phyloP scores from a whole-genome alignment of 2,113 vertebrate genomes.

The Gobio gobio region DNA sequence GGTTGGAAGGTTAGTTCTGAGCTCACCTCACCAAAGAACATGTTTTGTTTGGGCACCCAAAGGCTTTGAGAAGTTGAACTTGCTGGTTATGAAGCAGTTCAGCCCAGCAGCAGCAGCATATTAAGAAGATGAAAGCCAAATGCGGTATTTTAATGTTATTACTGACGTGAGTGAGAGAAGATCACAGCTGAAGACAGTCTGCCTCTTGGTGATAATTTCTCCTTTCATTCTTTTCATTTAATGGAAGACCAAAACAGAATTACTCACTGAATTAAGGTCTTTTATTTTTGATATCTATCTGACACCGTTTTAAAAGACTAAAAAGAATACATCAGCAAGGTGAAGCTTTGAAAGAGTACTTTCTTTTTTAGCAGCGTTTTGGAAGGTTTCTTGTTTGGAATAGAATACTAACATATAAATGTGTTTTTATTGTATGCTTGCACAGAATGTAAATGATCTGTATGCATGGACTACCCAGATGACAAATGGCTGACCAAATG shows the following conservation, averaged over 20 bases:
- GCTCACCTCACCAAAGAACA: neutral
- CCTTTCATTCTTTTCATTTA: neutral
- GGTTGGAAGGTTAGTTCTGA: neutral
- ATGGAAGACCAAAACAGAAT: conserved; percentile 7
- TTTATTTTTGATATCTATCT: conserved; percentile 12
- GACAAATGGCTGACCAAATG: neutral
- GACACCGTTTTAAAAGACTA: neutral
- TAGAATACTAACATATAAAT: neutral
- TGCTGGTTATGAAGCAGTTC: neutral
- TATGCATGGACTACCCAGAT: neutral
- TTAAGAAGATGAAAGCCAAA: conserved; percentile 36
- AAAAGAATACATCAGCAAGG: neutral
- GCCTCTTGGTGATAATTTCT: conserved; percentile 20
- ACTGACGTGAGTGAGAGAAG: conserved; percentile 17
- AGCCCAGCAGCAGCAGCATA: neutral
- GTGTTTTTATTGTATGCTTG: neutral
- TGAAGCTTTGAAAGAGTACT: neutral
- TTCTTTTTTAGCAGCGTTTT: too few relatives aligned
- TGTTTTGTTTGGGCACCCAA: neutral
- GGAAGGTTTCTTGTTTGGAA: neutral
- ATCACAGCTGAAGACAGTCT: conserved; percentile 21
- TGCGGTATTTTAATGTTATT: conserved; percentile 24
- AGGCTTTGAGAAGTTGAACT: conserved; percentile 8
- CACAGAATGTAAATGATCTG: neutral
- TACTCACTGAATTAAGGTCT: conserved; percentile 18